Evolutionary conservation across 2,113 vertebrate genomes (phyloP).

Genomic region (Pteronura brasiliensis): DNA sequence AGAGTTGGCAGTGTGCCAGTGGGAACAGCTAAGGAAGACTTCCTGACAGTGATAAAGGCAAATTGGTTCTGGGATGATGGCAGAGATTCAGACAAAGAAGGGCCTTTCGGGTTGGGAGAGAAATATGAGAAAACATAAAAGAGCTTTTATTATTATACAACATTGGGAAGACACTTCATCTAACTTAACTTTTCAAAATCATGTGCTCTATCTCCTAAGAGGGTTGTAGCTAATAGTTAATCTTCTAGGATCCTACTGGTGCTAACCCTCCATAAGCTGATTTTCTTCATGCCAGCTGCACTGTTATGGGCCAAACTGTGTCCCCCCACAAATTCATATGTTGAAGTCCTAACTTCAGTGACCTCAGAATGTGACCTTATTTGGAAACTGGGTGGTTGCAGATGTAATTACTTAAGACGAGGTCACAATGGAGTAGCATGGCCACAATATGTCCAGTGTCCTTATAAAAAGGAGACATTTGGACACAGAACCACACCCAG

Average conservation of each 20-base stretch:
- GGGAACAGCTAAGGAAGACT: too few relatives aligned
- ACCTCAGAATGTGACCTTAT: background rate
- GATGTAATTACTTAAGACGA: background rate
- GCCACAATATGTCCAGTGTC: background rate
- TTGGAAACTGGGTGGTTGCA: background rate
- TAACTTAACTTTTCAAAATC: conserved; percentile 4
- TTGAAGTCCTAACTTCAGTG: background rate
- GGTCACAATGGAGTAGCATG: background rate
- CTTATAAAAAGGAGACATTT: background rate
- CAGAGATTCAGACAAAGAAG: background rate
- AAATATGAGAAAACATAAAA: background rate
- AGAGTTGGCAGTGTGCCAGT: background rate
- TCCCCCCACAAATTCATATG: background rate
- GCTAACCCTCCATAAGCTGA: background rate
- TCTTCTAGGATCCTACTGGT: background rate
- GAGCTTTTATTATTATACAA: background rate
- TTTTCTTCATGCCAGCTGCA: background rate
- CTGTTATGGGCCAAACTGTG: background rate
- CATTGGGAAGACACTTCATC: background rate
- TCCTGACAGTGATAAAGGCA: background rate
- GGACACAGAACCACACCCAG: background rate
- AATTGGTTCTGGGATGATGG: background rate
- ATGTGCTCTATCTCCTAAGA: background rate
- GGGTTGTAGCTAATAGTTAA: background rate
- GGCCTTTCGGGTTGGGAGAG: background rate